phyloP scores from a whole-genome alignment of 2,797 vertebrate genomes.

The Sebastes glaucus region DNA sequence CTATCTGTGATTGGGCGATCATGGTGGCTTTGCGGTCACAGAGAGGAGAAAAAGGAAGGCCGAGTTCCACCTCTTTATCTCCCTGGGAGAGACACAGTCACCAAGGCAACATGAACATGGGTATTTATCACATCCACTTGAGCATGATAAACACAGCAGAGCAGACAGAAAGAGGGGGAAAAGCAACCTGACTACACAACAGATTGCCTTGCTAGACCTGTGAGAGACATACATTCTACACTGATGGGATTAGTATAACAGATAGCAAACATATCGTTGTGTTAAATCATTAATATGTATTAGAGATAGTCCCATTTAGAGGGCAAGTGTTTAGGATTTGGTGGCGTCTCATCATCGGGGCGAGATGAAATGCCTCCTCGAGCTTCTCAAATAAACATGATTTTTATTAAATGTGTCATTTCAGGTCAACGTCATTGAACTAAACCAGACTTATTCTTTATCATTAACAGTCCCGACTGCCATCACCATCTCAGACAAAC shows the following conservation, averaged over 20 bases:
- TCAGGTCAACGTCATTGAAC: background rate
- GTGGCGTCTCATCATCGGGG: too few species aligned
- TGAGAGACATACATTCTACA: background rate
- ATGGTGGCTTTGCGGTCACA: slow-evolving; percentile 98
- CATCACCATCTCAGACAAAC: background rate
- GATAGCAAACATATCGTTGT: background rate
- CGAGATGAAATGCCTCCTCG: too few species aligned
- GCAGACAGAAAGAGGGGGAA: background rate
- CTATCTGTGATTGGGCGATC: slow-evolving; percentile 98
- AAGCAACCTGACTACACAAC: background rate
- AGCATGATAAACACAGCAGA: background rate
- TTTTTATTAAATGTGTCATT: too few species aligned
- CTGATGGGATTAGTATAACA: background rate
- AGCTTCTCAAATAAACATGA: too few species aligned
- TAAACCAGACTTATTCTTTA: background rate
- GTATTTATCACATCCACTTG: background rate
- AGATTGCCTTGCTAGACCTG: background rate
- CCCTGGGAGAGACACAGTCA: slow-evolving; percentile 81
- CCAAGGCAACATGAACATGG: background rate
- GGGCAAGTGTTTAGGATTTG: background rate
- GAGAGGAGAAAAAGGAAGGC: slow-evolving; percentile 96
- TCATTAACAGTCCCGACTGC: background rate
- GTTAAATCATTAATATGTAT: background rate
- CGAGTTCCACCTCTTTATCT: slow-evolving; percentile 95
- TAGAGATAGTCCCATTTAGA: background rate